Evolutionary conservation across 2,888 invertebrate genomes (phyloP), one percentile per base, ranked within the genome.

Genomic region (Zelleria hepariella): DNA sequence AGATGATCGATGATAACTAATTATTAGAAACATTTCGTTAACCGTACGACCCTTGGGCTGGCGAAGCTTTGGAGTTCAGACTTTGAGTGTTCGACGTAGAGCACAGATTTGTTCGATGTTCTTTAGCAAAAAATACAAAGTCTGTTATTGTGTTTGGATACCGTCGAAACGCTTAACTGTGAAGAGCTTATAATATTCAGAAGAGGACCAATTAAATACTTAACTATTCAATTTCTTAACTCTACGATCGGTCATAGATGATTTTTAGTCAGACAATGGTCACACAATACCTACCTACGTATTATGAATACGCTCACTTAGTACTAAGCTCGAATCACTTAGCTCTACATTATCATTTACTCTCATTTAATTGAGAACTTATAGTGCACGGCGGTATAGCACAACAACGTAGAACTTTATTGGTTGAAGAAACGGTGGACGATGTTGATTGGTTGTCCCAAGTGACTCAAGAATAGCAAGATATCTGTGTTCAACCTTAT

Each of bases 1-100:
- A 71, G 83, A 82, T 83, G 83, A 85, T 83, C 79, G 83, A 85
- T 83, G 84, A 83, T 83, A 83, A 83, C 82, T 85, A 85, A 85
- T 85, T 83, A 85, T 82, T 82, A 77, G 83, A 83, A 83, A 85
- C 83, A 85, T 82, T 81, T 81, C 74, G 79, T 77, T 80, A 80
- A 80, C 78, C 78, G 74, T 71, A 73, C 78, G 75, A 78, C 75
- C 76, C 71, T 66, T 59, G 64, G 65, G 57, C 59, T 53, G 49
- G n/a, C 27, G 8, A 7, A 57, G 27, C 60, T 32, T 25, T 42
- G 20, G 67, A 63, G 59, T 60, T 64, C 53, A 54, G 66, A 71
- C 67, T 66, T 73, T 69, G 21, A 0, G 0, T 42, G 5, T 42
- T 5, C 2, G 23, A 0, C 4, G 54, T 73, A 74, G 64, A 64